Evolutionary conservation across 1,140 invertebrate species (phyloP), one percentile per base, ranked within the genome.

Genomic region (Hesperophylax magnus): DNA sequence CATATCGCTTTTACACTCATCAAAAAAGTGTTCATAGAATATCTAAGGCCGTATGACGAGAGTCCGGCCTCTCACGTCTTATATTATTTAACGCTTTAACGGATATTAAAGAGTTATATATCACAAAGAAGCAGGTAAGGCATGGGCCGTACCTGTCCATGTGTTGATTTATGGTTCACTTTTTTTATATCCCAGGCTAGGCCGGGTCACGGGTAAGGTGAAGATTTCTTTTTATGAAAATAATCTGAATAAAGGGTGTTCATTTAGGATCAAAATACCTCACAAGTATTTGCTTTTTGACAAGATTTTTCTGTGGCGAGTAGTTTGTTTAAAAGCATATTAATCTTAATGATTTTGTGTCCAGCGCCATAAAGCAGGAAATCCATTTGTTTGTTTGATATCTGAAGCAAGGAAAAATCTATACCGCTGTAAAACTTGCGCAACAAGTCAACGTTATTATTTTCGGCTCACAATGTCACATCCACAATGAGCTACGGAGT

Each of bases 11-110:
- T 54, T 17, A 39, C 52, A 24, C 58, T 60, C 69, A 54, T 72
- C 69, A 72, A 72, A 47, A 72, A 72, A 24, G 3, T 20, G 69
- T 54, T 72, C 39, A 39, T n/a, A 47, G 58, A 54, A 61, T 77
- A 63, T 52, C 20, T 20, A 61, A 71, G 53, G 31, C 20, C 22
- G 27, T 8, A 39, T 65, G 65, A 76, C 18, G 58, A 69, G 24
- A 58, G 54, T 22, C 78, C 53, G 39, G 72, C 60, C 72, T 69
- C 81, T 80, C 82, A 83, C 79, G 82, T 83, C 81, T 79, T 69
- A 81, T 77, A 83, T 83, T 83, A 83, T 83, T 83, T 83, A 78
- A 78, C 77, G 65, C 77, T 78, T 71, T 69, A 58, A 17, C 77
- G 65, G 63, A 78, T 78, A 78, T 78, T 78, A 78, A 69, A 78